These are phyloP conservation scores for Tachystola acroxantha DNA, from an alignment of 2,888 invertebrate genomes.

Conservation along the genomic window DNA sequence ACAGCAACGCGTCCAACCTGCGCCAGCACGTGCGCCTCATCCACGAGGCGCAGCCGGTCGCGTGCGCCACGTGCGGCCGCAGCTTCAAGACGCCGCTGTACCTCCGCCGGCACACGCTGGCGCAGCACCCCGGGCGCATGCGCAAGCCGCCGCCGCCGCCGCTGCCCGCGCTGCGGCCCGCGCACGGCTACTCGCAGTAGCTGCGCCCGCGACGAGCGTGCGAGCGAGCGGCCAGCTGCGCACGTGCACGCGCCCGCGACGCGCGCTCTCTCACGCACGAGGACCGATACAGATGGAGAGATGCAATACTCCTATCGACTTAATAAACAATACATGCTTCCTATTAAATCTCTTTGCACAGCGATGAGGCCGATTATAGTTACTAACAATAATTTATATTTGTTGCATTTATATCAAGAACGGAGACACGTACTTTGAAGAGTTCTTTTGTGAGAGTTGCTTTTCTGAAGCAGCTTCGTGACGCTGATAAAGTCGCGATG, in stretches of 20 bases:
- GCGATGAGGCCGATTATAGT: too few relatives aligned
- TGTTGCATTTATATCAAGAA: too few relatives aligned
- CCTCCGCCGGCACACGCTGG: slow-evolving; percentile 85
- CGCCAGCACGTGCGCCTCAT: slow-evolving; percentile 87
- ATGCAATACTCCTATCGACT: slow-evolving; percentile 4
- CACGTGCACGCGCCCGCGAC: slow-evolving; percentile 14
- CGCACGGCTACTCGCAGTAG: slow-evolving; percentile 18
- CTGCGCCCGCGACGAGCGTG: slow-evolving; percentile 11
- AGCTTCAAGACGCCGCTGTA: slow-evolving; percentile 87
- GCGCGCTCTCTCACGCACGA: slow-evolving; percentile 20
- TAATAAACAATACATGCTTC: too few relatives aligned
- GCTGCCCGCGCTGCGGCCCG: slow-evolving; percentile 27
- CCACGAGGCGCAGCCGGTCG: slow-evolving; percentile 84
- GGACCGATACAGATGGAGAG: slow-evolving; percentile 10
- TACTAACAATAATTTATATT: too few relatives aligned
- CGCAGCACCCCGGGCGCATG: slow-evolving; percentile 76
- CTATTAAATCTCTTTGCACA: background rate
- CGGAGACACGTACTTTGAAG: too few relatives aligned
- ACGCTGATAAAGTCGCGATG: too few relatives aligned
- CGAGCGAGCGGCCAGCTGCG: background rate
- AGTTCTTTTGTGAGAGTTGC: too few relatives aligned
- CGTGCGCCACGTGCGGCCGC: slow-evolving; percentile 84
- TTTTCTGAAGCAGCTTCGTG: too few relatives aligned
- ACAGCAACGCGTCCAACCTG: slow-evolving; percentile 85
- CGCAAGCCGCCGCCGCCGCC: slow-evolving; percentile 47